Percentiles rank a stretch among this genome's conserved stretches.
Conservation (phyloP, 2,888 invertebrate genomes). For the Synanthedon tipuliformis region DNA sequence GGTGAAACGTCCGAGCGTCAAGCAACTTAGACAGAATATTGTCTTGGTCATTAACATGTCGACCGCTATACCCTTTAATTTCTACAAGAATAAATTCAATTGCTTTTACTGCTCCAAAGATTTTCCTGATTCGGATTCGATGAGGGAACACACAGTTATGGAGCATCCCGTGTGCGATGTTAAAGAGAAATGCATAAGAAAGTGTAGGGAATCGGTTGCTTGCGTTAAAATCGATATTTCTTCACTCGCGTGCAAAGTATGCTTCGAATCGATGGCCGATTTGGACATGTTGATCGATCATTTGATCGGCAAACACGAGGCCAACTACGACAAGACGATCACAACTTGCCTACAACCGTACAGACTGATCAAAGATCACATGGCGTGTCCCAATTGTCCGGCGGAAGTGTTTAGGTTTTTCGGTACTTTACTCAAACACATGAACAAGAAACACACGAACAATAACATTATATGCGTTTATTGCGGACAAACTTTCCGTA, state of each 20-base stretch:
- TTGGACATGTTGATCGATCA: slow-evolving; percentile 48
- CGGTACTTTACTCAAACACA: slow-evolving; percentile 54
- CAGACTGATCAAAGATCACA: slow-evolving; percentile 47
- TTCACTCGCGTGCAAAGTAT: slow-evolving; percentile 48
- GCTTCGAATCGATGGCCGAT: slow-evolving; percentile 43
- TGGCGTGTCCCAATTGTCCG: slow-evolving; percentile 53
- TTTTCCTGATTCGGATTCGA: slow-evolving; percentile 48
- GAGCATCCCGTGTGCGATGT: slow-evolving; percentile 52
- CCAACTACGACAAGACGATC: slow-evolving; percentile 52
- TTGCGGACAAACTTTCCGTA: slow-evolving; percentile 53
- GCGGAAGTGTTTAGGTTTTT: slow-evolving; percentile 51
- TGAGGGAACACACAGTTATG: slow-evolving; percentile 48
- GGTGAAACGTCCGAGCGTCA: slow-evolving; percentile 44
- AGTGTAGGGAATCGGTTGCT: slow-evolving; percentile 55
- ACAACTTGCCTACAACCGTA: slow-evolving; percentile 57
- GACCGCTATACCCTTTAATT: slow-evolving; percentile 59
- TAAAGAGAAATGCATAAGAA: slow-evolving; percentile 51
- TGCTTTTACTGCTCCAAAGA: slow-evolving; percentile 62
- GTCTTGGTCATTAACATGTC: slow-evolving; percentile 58
- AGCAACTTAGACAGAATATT: slow-evolving; percentile 54
- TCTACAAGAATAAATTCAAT: slow-evolving; percentile 59
- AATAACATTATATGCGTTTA: slow-evolving; percentile 61
- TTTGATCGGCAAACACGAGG: slow-evolving; percentile 45
- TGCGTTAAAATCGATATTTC: slow-evolving; percentile 60
- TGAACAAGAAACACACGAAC: slow-evolving; percentile 55